phyloP scores from a whole-genome alignment of 2,888 invertebrate genomes.

The Entomobrya proxima region DNA sequence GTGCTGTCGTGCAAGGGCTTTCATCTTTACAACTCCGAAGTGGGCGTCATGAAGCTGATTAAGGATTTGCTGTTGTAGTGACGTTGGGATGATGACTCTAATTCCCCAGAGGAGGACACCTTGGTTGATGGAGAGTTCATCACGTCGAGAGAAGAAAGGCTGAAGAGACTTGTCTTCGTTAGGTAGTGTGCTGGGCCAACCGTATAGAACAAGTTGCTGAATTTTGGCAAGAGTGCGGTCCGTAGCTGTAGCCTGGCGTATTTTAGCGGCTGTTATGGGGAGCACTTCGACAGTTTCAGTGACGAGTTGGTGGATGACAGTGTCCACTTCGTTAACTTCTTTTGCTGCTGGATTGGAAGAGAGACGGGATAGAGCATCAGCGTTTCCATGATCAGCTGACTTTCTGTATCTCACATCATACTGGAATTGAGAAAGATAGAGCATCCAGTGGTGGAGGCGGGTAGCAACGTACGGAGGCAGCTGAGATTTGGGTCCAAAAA shows the following conservation, averaged over 20 bases:
- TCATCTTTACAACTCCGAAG: constrained; percentile 60
- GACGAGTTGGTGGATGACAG: neutral
- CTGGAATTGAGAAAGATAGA: too few species aligned
- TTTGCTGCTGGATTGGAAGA: constrained; percentile 9
- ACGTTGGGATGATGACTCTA: constrained; percentile 57
- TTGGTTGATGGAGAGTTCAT: too few species aligned
- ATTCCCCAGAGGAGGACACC: constrained; percentile 62
- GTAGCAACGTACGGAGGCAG: too few species aligned
- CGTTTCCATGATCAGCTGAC: too few species aligned
- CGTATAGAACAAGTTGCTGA: neutral
- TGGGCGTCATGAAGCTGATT: constrained; percentile 41
- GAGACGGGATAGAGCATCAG: too few species aligned
- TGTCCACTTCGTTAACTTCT: neutral
- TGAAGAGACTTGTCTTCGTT: constrained; percentile 5
- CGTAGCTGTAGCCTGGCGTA: neutral
- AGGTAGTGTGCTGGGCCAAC: neutral
- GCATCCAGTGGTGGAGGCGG: too few species aligned
- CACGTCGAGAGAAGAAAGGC: too few species aligned
- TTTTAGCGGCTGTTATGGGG: neutral
- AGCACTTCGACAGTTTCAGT: neutral
- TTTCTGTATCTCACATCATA: too few species aligned
- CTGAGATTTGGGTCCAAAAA: constrained; percentile 25
- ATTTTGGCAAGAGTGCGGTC: neutral
- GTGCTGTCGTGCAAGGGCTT: constrained; percentile 27
- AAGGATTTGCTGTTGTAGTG: constrained; percentile 38